These are phyloP conservation scores for Toxotes jaculatrix DNA, from an alignment of 2,113 vertebrate species.

Conservation along the genomic window DNA sequence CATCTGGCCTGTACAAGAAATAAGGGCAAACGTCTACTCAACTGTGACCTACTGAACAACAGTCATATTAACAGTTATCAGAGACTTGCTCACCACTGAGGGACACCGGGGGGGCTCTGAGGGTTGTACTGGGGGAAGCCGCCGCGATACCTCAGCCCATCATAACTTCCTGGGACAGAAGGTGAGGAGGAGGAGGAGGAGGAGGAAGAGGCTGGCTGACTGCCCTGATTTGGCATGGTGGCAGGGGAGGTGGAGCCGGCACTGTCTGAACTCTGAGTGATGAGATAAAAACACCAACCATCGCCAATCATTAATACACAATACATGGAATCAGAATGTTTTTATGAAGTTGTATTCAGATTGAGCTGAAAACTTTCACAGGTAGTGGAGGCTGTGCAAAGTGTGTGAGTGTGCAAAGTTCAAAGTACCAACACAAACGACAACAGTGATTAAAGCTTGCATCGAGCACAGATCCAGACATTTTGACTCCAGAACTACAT, in stretches of 20 bases:
- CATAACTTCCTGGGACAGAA: constrained; percentile 53
- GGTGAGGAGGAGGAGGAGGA: constrained; percentile 42
- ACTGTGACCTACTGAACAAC: no score
- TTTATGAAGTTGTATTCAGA: no score
- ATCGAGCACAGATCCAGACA: no score
- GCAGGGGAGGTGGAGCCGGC: constrained; percentile 55
- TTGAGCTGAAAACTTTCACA: no score
- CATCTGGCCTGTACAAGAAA: constrained; percentile 76
- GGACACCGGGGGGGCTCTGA: constrained; percentile 60
- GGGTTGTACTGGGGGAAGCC: constrained; percentile 57
- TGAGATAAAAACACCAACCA: no score
- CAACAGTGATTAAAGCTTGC: no score
- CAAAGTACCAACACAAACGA: no score
- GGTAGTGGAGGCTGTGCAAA: no score
- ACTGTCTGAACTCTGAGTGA: constrained; percentile 68
- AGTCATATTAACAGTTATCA: not conserved
- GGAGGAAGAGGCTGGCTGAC: constrained; percentile 47
- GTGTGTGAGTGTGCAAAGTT: no score
- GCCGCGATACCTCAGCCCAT: constrained; percentile 77
- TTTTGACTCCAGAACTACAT: not conserved
- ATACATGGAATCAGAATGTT: no score
- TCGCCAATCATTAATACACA: no score
- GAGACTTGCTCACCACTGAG: constrained; percentile 74
- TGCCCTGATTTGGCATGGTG: constrained; percentile 66
- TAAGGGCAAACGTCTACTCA: no score